Percentiles rank a stretch among this genome's conserved stretches.
phyloP scores from a whole-genome alignment of 2,888 invertebrate species.

The Nudaria mundana region DNA sequence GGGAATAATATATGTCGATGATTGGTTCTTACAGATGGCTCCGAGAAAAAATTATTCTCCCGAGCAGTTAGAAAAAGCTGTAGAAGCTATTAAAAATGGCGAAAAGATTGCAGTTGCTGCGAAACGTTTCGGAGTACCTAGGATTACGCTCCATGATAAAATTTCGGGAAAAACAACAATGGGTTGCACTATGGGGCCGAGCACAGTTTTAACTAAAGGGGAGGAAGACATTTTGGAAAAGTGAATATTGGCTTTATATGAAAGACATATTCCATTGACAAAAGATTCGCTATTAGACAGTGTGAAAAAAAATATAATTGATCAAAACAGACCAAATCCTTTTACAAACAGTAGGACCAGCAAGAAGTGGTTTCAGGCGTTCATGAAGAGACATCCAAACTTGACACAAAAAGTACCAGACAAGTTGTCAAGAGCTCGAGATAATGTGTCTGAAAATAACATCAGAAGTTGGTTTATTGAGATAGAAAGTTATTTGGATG shows the following conservation, averaged over 20 bases:
- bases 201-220: not conserved
- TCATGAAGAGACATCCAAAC: slow-evolving; percentile 11
- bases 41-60: no score
- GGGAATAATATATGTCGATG: no score
- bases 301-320: slow-evolving; percentile 26
- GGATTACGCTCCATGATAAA: not conserved
- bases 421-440: not conserved
- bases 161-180: not conserved
- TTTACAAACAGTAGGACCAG: slow-evolving; percentile 21
- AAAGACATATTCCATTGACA: slow-evolving; percentile 16
- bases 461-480: slow-evolving; percentile 17
- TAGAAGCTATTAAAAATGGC: no score
- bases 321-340: slow-evolving; percentile 14
- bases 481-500: slow-evolving; percentile 17
- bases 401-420: slow-evolving; percentile 3
- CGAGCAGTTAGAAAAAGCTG: no score
- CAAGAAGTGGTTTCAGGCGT: slow-evolving; percentile 24
- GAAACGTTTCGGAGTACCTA: not conserved
- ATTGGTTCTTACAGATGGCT: no score
- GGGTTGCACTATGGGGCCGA: not conserved
- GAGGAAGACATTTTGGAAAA: not conserved
- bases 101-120: not conserved
- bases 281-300: slow-evolving; percentile 24
- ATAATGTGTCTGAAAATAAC: slow-evolving; percentile 16
- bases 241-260: not conserved